phyloP scores from a whole-genome alignment of 2,797 vertebrate species.

The Crypturellus tataupa region DNA sequence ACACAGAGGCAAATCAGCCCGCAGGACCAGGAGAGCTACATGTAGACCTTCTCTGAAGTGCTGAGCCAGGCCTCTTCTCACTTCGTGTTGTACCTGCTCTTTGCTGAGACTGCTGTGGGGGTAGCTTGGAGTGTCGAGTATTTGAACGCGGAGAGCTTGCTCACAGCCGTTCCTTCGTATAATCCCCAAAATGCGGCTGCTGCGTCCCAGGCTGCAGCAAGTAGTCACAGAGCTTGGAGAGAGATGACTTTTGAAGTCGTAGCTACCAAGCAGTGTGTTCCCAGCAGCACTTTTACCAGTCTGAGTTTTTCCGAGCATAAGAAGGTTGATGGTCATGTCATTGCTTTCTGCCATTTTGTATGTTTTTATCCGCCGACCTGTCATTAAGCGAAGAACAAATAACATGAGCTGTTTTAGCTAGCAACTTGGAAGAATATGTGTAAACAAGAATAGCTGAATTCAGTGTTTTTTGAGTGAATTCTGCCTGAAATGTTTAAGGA shows the following conservation, averaged over 20 bases:
- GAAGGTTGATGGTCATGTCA: slow-evolving; percentile 81
- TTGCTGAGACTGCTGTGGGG: slow-evolving; percentile 76
- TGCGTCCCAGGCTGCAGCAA: slow-evolving; percentile 65
- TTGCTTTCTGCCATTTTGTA: slow-evolving; percentile 49
- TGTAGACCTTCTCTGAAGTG: slow-evolving; percentile 84
- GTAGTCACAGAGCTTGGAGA: slow-evolving; percentile 77
- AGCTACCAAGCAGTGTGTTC: slow-evolving; percentile 86
- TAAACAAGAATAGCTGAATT: background rate
- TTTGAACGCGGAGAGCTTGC: slow-evolving; percentile 75
- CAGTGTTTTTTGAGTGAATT: background rate
- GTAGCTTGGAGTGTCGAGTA: slow-evolving; percentile 85
- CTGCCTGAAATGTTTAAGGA: background rate
- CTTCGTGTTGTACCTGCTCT: slow-evolving; percentile 44
- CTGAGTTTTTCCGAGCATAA: slow-evolving; percentile 85
- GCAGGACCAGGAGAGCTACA: slow-evolving; percentile 82
- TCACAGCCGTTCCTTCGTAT: slow-evolving; percentile 77
- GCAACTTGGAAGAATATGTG: background rate
- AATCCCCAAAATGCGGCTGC: slow-evolving; percentile 67
- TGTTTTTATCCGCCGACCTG: background rate
- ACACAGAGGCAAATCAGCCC: slow-evolving; percentile 79
- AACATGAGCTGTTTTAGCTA: background rate
- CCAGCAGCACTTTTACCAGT: slow-evolving; percentile 88
- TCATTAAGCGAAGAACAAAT: background rate
- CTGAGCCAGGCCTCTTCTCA: slow-evolving; percentile 63
- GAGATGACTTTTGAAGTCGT: slow-evolving; percentile 79